A percentile compares a stretch with the other conserved stretches of the same genome.
Conservation (phyloP, 2,888 invertebrate genomes). For the Stegophylla sp. region DNA sequence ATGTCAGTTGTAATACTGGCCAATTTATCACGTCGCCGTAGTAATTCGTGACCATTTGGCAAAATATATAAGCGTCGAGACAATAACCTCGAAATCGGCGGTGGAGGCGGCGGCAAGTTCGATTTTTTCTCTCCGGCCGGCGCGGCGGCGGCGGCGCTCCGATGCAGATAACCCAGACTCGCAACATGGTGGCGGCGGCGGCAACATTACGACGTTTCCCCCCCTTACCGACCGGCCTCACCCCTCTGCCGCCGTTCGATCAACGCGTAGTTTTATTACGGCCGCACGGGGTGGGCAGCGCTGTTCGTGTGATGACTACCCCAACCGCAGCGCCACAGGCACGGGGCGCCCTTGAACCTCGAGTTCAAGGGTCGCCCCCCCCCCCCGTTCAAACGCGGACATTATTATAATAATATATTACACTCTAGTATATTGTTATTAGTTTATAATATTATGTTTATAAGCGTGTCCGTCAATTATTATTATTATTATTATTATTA, state of each 20-base stretch:
- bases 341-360: slow-evolving; percentile 22
- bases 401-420: too few relatives aligned
- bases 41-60: too few relatives aligned
- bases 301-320: slow-evolving; percentile 28
- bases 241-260: too few relatives aligned
- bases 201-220: neutral
- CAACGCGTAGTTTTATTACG: too few relatives aligned
- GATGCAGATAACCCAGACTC: neutral
- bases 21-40: too few relatives aligned
- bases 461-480: too few relatives aligned
- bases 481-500: neutral
- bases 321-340: neutral
- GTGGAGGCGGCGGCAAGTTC: neutral
- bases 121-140: neutral
- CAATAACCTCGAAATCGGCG: neutral
- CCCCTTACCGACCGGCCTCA: too few relatives aligned
- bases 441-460: neutral
- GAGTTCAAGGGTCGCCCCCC: slow-evolving; percentile 13
- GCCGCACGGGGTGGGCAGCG: neutral
- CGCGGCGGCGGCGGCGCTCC: neutral
- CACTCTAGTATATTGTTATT: too few relatives aligned
- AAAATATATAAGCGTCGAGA: neutral
- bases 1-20: too few relatives aligned
- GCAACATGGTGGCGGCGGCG: neutral
- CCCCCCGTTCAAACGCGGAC: neutral